Evolutionary conservation across 2,797 vertebrate genomes (phyloP).

Genomic region (Mormyrus proboscirostris): DNA sequence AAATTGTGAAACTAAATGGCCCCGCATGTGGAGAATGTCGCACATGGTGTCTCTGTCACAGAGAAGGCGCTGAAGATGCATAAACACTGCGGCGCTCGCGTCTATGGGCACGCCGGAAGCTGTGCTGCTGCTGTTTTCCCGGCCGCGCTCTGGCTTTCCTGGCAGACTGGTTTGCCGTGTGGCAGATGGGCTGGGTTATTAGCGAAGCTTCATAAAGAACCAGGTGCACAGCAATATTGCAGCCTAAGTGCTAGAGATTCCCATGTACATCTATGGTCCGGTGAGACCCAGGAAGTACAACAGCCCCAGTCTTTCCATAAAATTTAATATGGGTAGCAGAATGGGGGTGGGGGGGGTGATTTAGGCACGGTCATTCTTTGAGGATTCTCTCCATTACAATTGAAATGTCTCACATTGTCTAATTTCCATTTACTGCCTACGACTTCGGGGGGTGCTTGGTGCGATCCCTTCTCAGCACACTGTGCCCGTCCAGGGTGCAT

Average conservation of each 20-base stretch:
- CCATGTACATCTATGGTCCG: neutral
- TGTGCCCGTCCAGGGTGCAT: neutral
- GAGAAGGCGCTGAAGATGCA: neutral
- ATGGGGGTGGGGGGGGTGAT: slow-evolving; percentile 14
- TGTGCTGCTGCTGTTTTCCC: neutral
- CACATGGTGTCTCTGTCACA: neutral
- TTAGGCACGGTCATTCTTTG: slow-evolving; percentile 27
- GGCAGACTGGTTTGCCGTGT: neutral
- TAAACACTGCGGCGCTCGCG: neutral
- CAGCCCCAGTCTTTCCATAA: slow-evolving; percentile 4
- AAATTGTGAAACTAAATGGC: neutral
- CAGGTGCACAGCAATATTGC: neutral
- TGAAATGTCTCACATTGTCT: neutral
- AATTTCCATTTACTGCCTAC: neutral
- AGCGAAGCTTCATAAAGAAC: neutral
- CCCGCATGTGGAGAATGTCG: neutral
- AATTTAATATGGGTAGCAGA: slow-evolving; percentile 29
- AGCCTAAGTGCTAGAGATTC: slow-evolving; percentile 11
- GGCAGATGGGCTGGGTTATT: neutral
- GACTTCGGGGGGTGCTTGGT: neutral
- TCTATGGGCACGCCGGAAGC: neutral
- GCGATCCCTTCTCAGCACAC: neutral
- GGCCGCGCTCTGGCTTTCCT: neutral
- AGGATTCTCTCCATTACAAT: slow-evolving; percentile 19
- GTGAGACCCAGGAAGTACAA: neutral